phyloP scores from a whole-genome alignment of 2,888 invertebrate genomes.

The Pseudanteris insignis region DNA sequence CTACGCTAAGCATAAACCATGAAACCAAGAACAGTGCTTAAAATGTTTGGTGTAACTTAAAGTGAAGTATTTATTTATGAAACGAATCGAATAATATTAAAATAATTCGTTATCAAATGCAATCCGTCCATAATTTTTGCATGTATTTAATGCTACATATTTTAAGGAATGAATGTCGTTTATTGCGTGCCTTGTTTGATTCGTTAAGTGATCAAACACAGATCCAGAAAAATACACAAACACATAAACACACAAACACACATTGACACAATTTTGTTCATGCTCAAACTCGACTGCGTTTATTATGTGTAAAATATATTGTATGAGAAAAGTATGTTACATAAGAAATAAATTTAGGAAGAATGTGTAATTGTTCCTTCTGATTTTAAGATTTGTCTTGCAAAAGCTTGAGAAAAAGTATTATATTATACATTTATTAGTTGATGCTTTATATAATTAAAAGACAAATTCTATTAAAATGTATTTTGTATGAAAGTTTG shows the following conservation, averaged over 20 bases:
- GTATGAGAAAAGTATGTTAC: too few relatives aligned
- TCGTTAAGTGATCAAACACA: constrained; percentile 24
- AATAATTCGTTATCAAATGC: constrained; percentile 41
- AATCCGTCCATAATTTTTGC: constrained; percentile 50
- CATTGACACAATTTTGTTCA: constrained; percentile 20
- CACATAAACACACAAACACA: too few relatives aligned
- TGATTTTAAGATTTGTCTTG: too few relatives aligned
- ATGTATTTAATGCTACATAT: constrained; percentile 42
- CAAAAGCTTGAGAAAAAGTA: too few relatives aligned
- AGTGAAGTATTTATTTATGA: constrained; percentile 48
- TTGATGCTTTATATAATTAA: too few relatives aligned
- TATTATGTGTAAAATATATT: constrained; percentile 18
- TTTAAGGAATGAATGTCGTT: constrained; percentile 38
- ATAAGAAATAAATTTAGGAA: too few relatives aligned
- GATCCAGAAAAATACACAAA: too few relatives aligned
- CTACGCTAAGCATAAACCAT: constrained; percentile 55
- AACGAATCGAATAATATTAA: constrained; percentile 34
- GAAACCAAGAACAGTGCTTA: constrained; percentile 56
- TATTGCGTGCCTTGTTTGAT: constrained; percentile 43
- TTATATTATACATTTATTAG: too few relatives aligned
- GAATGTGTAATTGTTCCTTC: too few relatives aligned
- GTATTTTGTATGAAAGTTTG: constrained; percentile 57
- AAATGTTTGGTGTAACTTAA: constrained; percentile 52
- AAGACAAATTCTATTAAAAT: too few relatives aligned
- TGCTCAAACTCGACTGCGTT: constrained; percentile 36